These are phyloP conservation scores for Ctena decussata DNA, from an alignment of 2,888 invertebrate genomes.

Conservation along the genomic window DNA sequence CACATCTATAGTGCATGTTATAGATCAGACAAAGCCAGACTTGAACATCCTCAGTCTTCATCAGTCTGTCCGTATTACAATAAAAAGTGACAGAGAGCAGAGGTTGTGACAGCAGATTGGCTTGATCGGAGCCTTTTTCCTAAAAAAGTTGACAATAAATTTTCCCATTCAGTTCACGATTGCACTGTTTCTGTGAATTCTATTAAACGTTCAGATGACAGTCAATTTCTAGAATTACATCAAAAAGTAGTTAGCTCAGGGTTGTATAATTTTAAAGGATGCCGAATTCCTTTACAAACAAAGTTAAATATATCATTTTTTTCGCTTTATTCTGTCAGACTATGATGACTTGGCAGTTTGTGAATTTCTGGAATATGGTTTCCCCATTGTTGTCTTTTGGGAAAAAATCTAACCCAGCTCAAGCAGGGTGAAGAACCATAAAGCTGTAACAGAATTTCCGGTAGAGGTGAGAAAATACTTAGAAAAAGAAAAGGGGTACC, in stretches of 20 bases:
- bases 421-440: background rate
- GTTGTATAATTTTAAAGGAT: constrained; percentile 26
- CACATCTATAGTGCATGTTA: background rate
- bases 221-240: background rate
- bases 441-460: background rate
- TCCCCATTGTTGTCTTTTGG: background rate
- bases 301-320: constrained; percentile 17
- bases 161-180: too few relatives aligned
- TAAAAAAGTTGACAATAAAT: too few relatives aligned
- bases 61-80: background rate
- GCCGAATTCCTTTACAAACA: constrained; percentile 10
- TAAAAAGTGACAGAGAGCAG: too few relatives aligned
- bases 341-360: constrained; percentile 5
- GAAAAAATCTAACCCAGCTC: background rate
- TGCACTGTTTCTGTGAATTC: too few relatives aligned
- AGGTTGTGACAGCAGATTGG: too few relatives aligned
- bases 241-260: constrained; percentile 8
- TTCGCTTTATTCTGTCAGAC: constrained; percentile 13
- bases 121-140: too few relatives aligned
- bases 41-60: background rate
- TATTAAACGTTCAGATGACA: too few relatives aligned
- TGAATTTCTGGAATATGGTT: too few relatives aligned
- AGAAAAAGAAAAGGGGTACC: background rate
- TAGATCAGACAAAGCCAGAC: background rate
- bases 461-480: background rate